Evolutionary conservation across 2,797 vertebrate species (phyloP).

Genomic region (Acanthiza pusilla): DNA sequence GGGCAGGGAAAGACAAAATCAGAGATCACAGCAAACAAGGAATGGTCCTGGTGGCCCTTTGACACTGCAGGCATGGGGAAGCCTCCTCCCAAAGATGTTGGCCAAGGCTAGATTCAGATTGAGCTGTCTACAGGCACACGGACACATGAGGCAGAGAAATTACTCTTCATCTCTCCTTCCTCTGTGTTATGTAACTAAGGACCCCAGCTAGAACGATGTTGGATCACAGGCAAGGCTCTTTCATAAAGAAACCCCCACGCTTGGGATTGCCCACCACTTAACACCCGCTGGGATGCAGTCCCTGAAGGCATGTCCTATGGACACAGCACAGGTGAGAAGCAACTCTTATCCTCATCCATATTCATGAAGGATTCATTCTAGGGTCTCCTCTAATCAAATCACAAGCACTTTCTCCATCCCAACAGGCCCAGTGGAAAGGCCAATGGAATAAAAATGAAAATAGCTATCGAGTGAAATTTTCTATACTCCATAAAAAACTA

Average conservation of each 20-base stretch:
- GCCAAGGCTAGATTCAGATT: neutral
- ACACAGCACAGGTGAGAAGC: neutral
- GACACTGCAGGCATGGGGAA: neutral
- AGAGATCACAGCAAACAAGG: neutral
- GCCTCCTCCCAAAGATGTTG: neutral
- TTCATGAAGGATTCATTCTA: neutral
- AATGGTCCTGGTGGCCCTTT: neutral
- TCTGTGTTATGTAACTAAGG: neutral
- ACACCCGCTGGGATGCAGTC: neutral
- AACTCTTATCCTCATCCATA: neutral
- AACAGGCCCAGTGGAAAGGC: neutral
- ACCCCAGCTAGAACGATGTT: neutral
- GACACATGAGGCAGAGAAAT: neutral
- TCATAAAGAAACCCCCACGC: neutral
- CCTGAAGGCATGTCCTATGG: neutral
- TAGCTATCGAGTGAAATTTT: slow-evolving; percentile 43
- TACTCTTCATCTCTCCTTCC: neutral
- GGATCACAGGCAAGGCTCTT: neutral
- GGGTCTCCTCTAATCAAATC: neutral
- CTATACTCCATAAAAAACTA: slow-evolving; percentile 43
- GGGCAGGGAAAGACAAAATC: neutral
- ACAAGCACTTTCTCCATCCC: neutral
- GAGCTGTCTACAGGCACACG: neutral
- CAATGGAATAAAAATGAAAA: slow-evolving; percentile 57
- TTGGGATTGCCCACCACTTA: neutral